Base-by-base conservation (phyloP, 2,113 vertebrate species). In the Holacanthus passer region DNA sequence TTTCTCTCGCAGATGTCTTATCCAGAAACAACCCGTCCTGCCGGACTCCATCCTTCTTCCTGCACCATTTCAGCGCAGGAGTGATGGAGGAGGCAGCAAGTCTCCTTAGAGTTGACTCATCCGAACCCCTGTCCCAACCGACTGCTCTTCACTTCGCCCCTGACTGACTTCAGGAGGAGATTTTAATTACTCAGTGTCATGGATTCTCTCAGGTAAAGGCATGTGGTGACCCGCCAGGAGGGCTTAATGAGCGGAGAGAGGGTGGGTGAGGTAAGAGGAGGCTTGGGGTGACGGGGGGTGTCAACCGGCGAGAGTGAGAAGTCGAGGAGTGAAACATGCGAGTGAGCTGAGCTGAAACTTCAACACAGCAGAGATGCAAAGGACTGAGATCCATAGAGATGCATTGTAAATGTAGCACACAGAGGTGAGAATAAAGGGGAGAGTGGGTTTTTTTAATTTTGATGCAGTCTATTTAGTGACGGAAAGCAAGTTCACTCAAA, bases 111-210 rank as follows among this genome's bases (percentile, higher is more conserved):
- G 35, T 56, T 60, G 65, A 77, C 73, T 88, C 63, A 58, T 69
- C 53, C 55, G 14, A 72, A 74, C n/a, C 74, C 41, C 79, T 29
- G 45, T 41, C 53, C 79, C 22, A 65, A 47, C 71, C 3, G 2
- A 4, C 65, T 22, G 70, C 66, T 64, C 80, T 86, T 76, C 64
- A 73, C 66, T 79, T 81, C 70, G 43, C 65, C 83, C 76, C 73
- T 68, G 68, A 81, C 79, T 62, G 68, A 75, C 43, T 69, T 59
- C 77, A 31, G 0, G 10, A 84, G 73, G 77, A 82, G 64, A 86
- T 79, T 89, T 93, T 92, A 93, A 93, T 94, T 89, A 90, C 80
- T 87, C 70, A 45, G 81, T 80, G 87, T 86, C 75, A 79, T 37
- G 50, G 76, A 79, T 79, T 77, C 52, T 77, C 52, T 60, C 79